Evolutionary conservation across 2,888 invertebrate genomes (phyloP), one percentile per base, ranked within the genome.

Genomic region (Platyscelio sp.): DNA sequence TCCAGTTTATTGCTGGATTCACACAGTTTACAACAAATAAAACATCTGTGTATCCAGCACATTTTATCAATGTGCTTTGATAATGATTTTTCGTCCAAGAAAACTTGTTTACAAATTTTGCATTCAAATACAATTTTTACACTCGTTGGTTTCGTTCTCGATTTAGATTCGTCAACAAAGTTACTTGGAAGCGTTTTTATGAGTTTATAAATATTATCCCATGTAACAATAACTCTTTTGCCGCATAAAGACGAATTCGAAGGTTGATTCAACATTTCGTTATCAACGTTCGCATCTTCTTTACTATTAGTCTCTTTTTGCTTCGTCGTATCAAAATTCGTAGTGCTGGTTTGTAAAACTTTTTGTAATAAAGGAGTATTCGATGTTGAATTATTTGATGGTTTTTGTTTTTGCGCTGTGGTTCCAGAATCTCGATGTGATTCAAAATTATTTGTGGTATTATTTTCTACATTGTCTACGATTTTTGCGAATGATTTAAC

Each of bases 401-500:
- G 13, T 18, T n/a, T 51, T 13, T 6, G 58, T 0, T 18, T 7
- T 15, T n/a, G n/a, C n/a, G 18, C 7, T 13, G 58, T 40, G 1
- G 60, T 54, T 0, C n/a, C n/a, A n/a, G 77, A 77, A 33, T 77
- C 60, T 0, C 60, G 58, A 54, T 18, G 72, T 1, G 72, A 72
- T 6, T 72, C 60, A 2, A 67, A 22, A 20, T 51, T 56, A 3
- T 2, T 61, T 0, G 18, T 15, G 1, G 22, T 6, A n/a, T 61
- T 15, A 7, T 46, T 6, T 13, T 71, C 70, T 3, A 18, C 2
- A 11, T 46, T 56, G 6, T 83, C 72, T 15, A 60, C 0, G 38
- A 86, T 68, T 22, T 83, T 86, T 1, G 86, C 86, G 13, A 86
- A 86, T 2, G 86, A 77, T 15, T 83, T 86, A 1, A 86, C 86